These are phyloP conservation scores for Drosophila pseudoobscura DNA, from an alignment of 1,140 invertebrate genomes.

Conservation along the genomic window DNA sequence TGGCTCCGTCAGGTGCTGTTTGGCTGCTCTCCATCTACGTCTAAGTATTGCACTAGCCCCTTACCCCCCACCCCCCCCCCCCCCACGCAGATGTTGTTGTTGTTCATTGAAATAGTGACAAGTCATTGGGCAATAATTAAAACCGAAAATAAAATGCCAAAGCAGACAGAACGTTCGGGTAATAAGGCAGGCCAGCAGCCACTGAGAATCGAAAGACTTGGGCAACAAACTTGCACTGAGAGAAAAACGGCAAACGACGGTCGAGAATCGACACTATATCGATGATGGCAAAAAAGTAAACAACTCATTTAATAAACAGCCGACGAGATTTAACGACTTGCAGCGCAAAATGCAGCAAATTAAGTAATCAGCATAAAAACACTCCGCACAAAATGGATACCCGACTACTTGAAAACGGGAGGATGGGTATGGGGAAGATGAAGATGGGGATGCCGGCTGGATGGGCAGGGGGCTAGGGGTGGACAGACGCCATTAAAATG, in stretches of 20 bases:
- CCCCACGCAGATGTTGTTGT: constrained; percentile 16
- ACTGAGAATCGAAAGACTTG: constrained; percentile 72
- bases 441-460: too few relatives aligned
- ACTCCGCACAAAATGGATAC: constrained; percentile 23
- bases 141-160: constrained; percentile 76
- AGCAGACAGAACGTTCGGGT: constrained; percentile 65
- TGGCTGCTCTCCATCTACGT: constrained; percentile 8
- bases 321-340: constrained; percentile 57
- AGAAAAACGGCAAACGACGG: not conserved
- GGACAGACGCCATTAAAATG: constrained; percentile 48
- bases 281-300: constrained; percentile 29
- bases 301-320: constrained; percentile 62
- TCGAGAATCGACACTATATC: not conserved
- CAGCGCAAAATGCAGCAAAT: constrained; percentile 77
- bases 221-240: constrained; percentile 76
- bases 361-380: constrained; percentile 81
- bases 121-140: constrained; percentile 81
- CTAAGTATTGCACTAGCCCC: not conserved
- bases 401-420: not conserved
- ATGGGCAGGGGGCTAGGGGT: too few relatives aligned
- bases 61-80: not conserved
- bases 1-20: constrained; percentile 29
- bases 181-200: constrained; percentile 58
- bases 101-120: constrained; percentile 68
- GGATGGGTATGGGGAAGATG: not conserved